phyloP scores from a whole-genome alignment of 2,888 invertebrate species.

The Molorchus minor region DNA sequence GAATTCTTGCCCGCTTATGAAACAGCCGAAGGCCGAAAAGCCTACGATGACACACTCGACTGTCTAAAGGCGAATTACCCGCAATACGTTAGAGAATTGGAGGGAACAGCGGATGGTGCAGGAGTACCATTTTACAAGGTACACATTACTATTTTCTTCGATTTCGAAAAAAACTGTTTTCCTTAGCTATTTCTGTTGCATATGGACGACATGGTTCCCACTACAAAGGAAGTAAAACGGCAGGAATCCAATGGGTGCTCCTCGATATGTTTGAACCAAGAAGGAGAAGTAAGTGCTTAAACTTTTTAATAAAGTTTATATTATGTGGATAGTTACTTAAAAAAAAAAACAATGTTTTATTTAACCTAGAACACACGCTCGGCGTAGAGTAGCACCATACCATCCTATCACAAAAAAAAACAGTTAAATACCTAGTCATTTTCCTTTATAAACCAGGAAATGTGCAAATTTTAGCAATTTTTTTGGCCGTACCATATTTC shows the following conservation, averaged over 20 bases:
- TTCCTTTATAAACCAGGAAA: too few relatives aligned
- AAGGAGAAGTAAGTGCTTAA: constrained; percentile 43
- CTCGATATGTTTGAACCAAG: constrained; percentile 73
- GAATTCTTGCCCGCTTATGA: constrained; percentile 77
- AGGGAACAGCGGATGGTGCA: constrained; percentile 88
- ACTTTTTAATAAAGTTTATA: neutral
- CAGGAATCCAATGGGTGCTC: constrained; percentile 79
- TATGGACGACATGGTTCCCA: constrained; percentile 80
- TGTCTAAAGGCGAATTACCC: constrained; percentile 77
- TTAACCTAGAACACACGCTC: too few relatives aligned
- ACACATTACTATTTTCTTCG: constrained; percentile 24
- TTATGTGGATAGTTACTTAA: neutral
- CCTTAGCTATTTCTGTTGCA: constrained; percentile 83
- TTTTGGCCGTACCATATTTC: too few relatives aligned
- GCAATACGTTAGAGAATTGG: constrained; percentile 82
- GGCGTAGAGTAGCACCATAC: too few relatives aligned
- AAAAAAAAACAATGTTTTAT: neutral
- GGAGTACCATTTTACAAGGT: constrained; percentile 85
- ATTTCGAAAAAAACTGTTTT: constrained; percentile 5
- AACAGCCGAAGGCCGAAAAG: constrained; percentile 73
- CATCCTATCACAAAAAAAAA: too few relatives aligned
- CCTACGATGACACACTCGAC: constrained; percentile 79
- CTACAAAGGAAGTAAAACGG: constrained; percentile 64
- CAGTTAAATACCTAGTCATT: too few relatives aligned
- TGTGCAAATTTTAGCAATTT: too few relatives aligned